These are phyloP conservation scores for Leguminivora glycinivorella DNA, from an alignment of 1,140 invertebrate species.

Conservation along the genomic window DNA sequence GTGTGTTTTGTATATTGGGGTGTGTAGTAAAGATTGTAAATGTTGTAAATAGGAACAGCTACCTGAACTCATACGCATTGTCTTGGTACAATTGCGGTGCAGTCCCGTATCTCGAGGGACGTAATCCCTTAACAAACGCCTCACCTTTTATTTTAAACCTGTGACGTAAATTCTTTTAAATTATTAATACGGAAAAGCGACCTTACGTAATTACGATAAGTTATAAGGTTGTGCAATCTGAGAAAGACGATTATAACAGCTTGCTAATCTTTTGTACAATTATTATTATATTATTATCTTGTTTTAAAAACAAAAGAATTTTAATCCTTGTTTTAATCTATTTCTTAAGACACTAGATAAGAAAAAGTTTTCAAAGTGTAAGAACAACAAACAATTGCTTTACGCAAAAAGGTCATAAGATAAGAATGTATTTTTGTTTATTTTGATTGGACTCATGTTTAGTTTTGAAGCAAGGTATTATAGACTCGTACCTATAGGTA, in stretches of 20 bases:
- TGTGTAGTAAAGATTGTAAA: slow-evolving; percentile 41
- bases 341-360: neutral
- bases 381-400: neutral
- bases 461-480: too few relatives aligned
- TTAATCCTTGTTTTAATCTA: neutral
- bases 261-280: slow-evolving; percentile 26
- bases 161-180: slow-evolving; percentile 53
- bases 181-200: neutral
- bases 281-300: slow-evolving; percentile 14
- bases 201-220: neutral
- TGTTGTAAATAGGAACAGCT: slow-evolving; percentile 51
- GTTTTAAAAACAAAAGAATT: slow-evolving; percentile 14
- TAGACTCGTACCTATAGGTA: too few relatives aligned
- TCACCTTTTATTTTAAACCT: slow-evolving; percentile 56
- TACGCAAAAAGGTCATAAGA: neutral
- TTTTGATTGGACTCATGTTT: too few relatives aligned
- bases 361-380: neutral
- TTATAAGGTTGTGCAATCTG: neutral
- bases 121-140: slow-evolving; percentile 62
- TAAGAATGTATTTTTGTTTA: neutral
- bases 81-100: slow-evolving; percentile 58
- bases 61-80: slow-evolving; percentile 62
- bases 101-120: slow-evolving; percentile 42
- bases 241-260: slow-evolving; percentile 9
- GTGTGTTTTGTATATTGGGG: slow-evolving; percentile 22